phyloP scores from a whole-genome alignment of 2,113 vertebrate species.

The Anolis sagrei region DNA sequence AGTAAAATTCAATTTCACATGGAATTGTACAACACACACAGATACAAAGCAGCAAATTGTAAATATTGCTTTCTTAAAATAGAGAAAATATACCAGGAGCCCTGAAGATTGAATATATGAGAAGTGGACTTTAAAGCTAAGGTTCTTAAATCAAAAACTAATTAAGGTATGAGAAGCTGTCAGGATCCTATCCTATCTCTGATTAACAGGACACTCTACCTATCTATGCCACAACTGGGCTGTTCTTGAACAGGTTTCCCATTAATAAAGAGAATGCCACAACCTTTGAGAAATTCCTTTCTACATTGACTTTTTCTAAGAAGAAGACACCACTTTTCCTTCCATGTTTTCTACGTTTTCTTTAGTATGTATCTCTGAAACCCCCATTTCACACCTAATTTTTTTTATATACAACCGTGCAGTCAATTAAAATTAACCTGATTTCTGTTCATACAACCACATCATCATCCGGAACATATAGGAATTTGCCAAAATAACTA shows the following conservation, averaged over 20 bases:
- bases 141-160: background rate
- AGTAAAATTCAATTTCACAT: conserved; percentile 53
- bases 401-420: too few species aligned
- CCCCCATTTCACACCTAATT: background rate
- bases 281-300: background rate
- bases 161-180: background rate
- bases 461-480: background rate
- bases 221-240: background rate
- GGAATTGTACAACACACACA: background rate
- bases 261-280: background rate
- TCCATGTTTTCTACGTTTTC: too few species aligned
- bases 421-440: background rate
- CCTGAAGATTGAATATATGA: background rate
- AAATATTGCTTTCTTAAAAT: conserved; percentile 40
- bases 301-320: background rate
- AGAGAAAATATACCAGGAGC: conserved; percentile 26
- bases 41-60: conserved; percentile 48
- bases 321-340: background rate
- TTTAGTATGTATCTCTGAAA: background rate
- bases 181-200: background rate
- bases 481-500: background rate
- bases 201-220: background rate
- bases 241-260: background rate
- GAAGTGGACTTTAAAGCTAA: background rate
- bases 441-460: background rate